Conservation (phyloP, 2,888 invertebrate genomes). For the Ormyrus thymus region DNA sequence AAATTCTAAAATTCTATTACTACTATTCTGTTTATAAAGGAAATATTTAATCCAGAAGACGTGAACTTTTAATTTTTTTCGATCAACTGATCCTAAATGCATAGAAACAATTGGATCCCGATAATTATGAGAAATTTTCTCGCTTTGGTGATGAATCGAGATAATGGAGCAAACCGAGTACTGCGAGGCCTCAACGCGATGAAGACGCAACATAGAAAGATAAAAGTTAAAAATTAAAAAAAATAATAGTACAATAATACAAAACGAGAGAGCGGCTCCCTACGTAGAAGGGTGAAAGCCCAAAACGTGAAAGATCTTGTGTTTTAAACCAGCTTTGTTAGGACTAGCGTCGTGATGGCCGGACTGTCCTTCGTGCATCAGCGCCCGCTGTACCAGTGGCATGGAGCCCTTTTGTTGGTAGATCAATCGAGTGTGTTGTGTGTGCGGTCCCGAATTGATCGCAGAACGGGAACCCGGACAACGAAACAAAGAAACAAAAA, state of each 20-base stretch:
- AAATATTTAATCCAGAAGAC: too few species aligned
- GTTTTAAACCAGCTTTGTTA: constrained; percentile 86
- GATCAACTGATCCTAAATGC: too few species aligned
- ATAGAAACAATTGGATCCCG: too few species aligned
- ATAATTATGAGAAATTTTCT: constrained; percentile 29
- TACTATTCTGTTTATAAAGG: too few species aligned
- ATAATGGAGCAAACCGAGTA: constrained; percentile 18
- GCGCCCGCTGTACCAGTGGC: constrained; percentile 80
- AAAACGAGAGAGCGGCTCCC: constrained; percentile 16
- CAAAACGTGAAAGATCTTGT: constrained; percentile 90
- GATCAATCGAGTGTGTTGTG: constrained; percentile 73
- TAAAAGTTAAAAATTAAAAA: constrained; percentile 40
- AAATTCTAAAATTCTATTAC: too few species aligned
- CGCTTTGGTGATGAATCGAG: constrained; percentile 24
- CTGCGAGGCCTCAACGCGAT: constrained; percentile 10
- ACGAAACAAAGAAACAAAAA: constrained; percentile 74
- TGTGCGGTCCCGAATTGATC: constrained; percentile 61
- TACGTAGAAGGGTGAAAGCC: constrained; percentile 82
- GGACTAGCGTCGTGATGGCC: constrained; percentile 76
- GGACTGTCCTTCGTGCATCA: constrained; percentile 78
- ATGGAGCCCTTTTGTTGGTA: constrained; percentile 70
- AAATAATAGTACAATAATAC: constrained; percentile 29
- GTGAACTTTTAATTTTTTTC: too few species aligned
- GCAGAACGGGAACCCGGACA: constrained; percentile 67
- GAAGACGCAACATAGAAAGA: constrained; percentile 10